Evolutionary conservation across 2,113 vertebrate species (phyloP), one percentile per base, ranked within the genome.

Genomic region (Limanda limanda): DNA sequence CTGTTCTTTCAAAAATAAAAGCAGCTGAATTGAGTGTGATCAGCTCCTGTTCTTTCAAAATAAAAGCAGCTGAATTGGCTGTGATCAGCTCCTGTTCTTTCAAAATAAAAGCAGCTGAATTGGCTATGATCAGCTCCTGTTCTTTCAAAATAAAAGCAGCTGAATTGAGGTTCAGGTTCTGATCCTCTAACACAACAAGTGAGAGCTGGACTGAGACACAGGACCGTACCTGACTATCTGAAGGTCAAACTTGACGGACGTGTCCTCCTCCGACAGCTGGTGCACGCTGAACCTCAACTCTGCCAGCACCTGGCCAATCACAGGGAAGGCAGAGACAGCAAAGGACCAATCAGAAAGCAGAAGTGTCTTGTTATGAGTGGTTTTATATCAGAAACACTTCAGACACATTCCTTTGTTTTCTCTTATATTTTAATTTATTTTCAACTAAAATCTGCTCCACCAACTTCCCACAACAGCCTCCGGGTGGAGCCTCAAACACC

Each of bases 231-330:
- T 99, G 85, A 95, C 93, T 10, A 99, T 97, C 58, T 98, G 97
- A 66, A 98, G 86, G 75, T 97, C 94, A 70, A 99, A 98, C 91
- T 94, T 96, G 63, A 99, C 97, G 0, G 95, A 96, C 0, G 96
- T 98, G 85, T 99, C 98, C 91, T 97, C 96, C 85, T 99, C 98
- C 2, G 97, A 97, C 35, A 98, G 95, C 90, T 99, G 96, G 80
- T 98, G 97, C 1, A 99, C 97, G 0, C 96, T 98, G 91, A 99
- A 99, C 56, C 94, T 95, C 74, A 99, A 89, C 37, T 96, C 96
- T 42, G 97, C 96, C 65, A 95, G 58, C 7, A 99, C 92, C 97
- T 98, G 70, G 1, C 74, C 57, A 87, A 76, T 76, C 71, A 85
- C 51, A 51, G 71, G 3, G 21, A 21, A 48, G 66, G 10, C 24